A percentile compares a stretch with the other conserved stretches of the same genome.
These are phyloP conservation scores for Siniperca obscura DNA, from an alignment of 2,797 vertebrate genomes.

Conservation along the genomic window DNA sequence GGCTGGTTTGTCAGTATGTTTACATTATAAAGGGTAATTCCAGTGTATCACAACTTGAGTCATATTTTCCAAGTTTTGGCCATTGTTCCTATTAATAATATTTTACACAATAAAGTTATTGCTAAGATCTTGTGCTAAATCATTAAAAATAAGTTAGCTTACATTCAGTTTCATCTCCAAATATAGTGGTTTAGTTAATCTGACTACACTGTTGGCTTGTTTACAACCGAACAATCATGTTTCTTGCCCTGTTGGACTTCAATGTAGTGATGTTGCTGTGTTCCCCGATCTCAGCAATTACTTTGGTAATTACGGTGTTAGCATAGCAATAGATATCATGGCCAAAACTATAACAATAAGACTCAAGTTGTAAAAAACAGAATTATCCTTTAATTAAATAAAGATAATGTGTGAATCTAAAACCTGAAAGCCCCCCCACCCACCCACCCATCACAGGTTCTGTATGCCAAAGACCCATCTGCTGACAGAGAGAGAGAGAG, in stretches of 20 bases:
- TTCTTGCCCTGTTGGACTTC: neutral
- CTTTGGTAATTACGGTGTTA: neutral
- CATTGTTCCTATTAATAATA: neutral
- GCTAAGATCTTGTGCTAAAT: neutral
- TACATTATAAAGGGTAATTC: neutral
- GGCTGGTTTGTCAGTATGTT: neutral
- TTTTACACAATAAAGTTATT: neutral
- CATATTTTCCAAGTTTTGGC: neutral
- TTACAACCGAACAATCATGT: neutral
- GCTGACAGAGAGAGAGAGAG: slow-evolving; percentile 58
- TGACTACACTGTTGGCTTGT: neutral
- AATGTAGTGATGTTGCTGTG: neutral
- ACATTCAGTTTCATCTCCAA: neutral
- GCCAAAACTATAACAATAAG: neutral
- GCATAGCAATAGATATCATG: neutral
- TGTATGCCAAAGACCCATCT: slow-evolving; percentile 68
- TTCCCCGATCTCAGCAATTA: neutral
- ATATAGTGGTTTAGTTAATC: neutral
- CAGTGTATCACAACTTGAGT: neutral
- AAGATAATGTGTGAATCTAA: slow-evolving; percentile 8
- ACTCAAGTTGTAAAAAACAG: neutral
- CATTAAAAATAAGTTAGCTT: neutral
- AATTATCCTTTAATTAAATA: slow-evolving; percentile 18
- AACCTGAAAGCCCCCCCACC: slow-evolving; percentile 1
- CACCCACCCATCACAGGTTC: slow-evolving; percentile 52